Conservation (phyloP, 2,113 vertebrate genomes). For the Sporophila hypoxantha region DNA sequence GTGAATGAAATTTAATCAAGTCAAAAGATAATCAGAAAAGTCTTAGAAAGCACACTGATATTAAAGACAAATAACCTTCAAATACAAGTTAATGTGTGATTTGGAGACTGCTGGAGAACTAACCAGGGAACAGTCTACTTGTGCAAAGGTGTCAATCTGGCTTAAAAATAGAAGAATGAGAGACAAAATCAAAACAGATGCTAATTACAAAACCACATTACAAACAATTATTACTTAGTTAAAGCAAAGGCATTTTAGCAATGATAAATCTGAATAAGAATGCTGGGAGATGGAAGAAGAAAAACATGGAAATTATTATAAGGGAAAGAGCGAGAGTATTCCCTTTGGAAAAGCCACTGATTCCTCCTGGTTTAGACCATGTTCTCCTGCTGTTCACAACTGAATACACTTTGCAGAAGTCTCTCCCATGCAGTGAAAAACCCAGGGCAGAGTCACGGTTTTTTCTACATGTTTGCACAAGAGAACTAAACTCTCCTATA, state of each 20-base stretch:
- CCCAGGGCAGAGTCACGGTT: neutral
- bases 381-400: neutral
- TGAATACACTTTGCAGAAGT: neutral
- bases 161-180: constrained; percentile 51
- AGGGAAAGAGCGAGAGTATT: neutral
- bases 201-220: constrained; percentile 8
- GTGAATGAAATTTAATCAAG: neutral
- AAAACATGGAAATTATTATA: neutral
- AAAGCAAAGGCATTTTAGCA: neutral
- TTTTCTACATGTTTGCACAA: neutral
- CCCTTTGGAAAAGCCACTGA: neutral
- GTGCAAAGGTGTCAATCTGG: constrained; percentile 56
- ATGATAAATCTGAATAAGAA: neutral
- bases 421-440: neutral
- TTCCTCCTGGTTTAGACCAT: neutral
- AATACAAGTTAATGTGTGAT: constrained; percentile 60
- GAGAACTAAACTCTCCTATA: neutral
- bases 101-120: constrained; percentile 54
- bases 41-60: neutral
- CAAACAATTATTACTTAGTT: neutral
- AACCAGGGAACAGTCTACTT: constrained; percentile 63
- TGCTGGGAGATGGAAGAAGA: neutral
- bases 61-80: constrained; percentile 63
- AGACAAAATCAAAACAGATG: constrained; percentile 15
- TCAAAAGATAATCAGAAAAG: neutral